phyloP scores from a whole-genome alignment of 1,140 invertebrate genomes.

The Mya arenaria region DNA sequence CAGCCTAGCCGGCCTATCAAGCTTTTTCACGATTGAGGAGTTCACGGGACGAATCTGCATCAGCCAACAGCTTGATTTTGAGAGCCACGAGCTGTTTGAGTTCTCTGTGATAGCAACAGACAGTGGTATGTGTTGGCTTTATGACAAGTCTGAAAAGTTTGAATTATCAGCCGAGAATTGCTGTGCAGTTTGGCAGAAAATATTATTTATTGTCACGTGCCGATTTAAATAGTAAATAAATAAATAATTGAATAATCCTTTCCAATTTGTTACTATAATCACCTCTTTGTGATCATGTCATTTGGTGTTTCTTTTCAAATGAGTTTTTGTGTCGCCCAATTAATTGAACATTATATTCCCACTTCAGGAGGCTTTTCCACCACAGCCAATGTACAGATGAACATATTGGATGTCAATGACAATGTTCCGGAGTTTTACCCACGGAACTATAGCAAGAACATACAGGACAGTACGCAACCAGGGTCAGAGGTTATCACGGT shows the following conservation, averaged over 20 bases:
- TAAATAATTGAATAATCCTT: too few species aligned
- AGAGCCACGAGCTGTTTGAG: conserved; percentile 91
- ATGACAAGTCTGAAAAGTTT: conserved; percentile 91
- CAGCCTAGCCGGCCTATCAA: conserved; percentile 88
- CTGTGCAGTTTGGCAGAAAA: not conserved
- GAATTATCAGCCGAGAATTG: too few species aligned
- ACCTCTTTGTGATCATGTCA: too few species aligned
- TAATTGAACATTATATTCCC: conserved; percentile 55
- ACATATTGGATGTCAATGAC: conserved; percentile 95
- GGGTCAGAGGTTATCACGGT: conserved; percentile 91
- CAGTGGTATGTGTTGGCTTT: conserved; percentile 89
- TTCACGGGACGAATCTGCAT: conserved; percentile 95
- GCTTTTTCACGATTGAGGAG: conserved; percentile 88
- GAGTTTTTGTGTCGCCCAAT: too few species aligned
- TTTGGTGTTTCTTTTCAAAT: too few species aligned
- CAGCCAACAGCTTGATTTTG: conserved; percentile 90
- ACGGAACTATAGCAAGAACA: conserved; percentile 59
- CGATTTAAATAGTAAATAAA: too few species aligned
- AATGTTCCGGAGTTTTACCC: conserved; percentile 92
- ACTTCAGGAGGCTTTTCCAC: conserved; percentile 94
- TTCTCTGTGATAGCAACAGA: conserved; percentile 97
- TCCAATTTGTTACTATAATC: too few species aligned
- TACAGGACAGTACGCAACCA: conserved; percentile 76
- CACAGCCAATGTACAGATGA: conserved; percentile 92
- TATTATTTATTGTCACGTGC: not conserved